These are phyloP conservation scores for Crax fasciolata DNA, from an alignment of 2,797 vertebrate genomes.

Conservation along the genomic window DNA sequence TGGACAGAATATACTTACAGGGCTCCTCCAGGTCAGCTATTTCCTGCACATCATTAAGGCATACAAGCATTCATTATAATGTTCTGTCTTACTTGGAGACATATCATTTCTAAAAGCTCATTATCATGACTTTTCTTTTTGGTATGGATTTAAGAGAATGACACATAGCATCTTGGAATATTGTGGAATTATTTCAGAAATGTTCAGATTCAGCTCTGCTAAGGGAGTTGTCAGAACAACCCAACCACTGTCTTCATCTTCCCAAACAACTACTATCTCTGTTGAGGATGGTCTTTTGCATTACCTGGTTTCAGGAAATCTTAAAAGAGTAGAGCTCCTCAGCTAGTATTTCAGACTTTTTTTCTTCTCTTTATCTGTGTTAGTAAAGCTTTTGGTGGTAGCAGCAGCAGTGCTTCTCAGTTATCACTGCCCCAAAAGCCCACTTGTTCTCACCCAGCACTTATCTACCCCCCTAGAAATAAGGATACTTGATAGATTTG, in stretches of 20 bases:
- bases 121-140: not conserved
- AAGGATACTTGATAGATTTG: not conserved
- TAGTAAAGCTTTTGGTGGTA: not conserved
- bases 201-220: not conserved
- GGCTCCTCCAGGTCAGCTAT: constrained; percentile 61
- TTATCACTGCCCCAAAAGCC: not conserved
- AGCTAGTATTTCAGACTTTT: not conserved
- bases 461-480: not conserved
- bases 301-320: not conserved
- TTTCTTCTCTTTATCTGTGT: not conserved
- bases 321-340: not conserved
- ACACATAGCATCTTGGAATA: not conserved
- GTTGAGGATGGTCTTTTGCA: not conserved
- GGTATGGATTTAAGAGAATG: not conserved
- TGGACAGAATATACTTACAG: constrained; percentile 66
- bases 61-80: not conserved
- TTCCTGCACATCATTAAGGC: not conserved
- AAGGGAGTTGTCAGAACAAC: not conserved
- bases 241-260: not conserved
- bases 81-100: not conserved
- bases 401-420: not conserved
- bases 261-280: not conserved
- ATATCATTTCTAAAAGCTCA: not conserved
- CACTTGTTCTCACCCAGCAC: not conserved
- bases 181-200: not conserved